Conservation (phyloP, 2,113 vertebrate species). For the Macroglossus sobrinus region DNA sequence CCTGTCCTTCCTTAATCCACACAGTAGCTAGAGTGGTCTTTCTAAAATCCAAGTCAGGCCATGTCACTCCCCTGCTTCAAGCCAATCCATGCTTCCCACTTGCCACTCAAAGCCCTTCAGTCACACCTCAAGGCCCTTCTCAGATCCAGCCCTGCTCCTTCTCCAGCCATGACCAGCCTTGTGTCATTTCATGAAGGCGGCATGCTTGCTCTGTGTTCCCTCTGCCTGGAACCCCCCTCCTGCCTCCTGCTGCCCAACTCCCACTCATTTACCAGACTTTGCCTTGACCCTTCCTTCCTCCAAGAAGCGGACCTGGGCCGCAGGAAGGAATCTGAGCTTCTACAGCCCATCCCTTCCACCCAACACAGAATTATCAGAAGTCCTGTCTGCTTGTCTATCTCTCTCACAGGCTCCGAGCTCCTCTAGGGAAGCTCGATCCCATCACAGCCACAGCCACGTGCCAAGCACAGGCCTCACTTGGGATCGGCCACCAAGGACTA, state of each 20-base stretch:
- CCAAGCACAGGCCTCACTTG: not conserved
- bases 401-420: not conserved
- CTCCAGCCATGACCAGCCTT: not conserved
- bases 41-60: not conserved
- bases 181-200: not conserved
- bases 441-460: not conserved
- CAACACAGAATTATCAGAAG: not conserved
- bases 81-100: not conserved
- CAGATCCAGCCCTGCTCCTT: not conserved
- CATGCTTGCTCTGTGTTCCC: not conserved
- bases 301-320: not conserved
- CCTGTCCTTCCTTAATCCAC: not conserved
- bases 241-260: not conserved
- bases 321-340: not conserved
- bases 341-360: not conserved
- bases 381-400: not conserved
- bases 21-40: not conserved
- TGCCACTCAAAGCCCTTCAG: not conserved
- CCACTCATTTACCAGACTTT: not conserved
- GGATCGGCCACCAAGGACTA: not conserved
- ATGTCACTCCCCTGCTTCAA: not conserved
- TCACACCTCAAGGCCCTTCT: not conserved
- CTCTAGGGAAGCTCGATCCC: not conserved
- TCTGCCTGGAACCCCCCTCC: not conserved
- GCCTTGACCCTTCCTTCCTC: not conserved